A percentile compares a stretch with the other conserved stretches of the same genome.
Evolutionary conservation across 2,113 vertebrate species (phyloP).

Genomic region (Neotoma lepida): DNA sequence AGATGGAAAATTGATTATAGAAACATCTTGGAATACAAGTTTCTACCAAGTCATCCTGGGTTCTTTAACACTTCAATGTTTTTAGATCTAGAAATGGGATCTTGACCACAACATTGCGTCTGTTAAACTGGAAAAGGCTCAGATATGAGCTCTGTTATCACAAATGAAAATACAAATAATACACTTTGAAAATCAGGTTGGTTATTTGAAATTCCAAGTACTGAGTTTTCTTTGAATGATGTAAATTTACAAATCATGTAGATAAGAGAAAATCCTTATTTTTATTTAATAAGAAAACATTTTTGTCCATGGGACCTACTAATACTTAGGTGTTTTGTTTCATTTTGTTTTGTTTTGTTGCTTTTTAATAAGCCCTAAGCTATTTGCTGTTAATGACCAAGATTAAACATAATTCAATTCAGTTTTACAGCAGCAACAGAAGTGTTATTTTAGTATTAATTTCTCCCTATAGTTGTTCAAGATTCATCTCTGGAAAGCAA

Average conservation of each 20-base stretch:
- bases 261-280: background rate
- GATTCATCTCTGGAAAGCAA: background rate
- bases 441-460: constrained; percentile 6
- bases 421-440: background rate
- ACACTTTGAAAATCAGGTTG: background rate
- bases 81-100: background rate
- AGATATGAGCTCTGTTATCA: background rate
- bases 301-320: background rate
- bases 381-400: background rate
- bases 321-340: background rate
- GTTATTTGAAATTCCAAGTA: background rate
- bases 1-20: background rate
- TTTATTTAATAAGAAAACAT: background rate
- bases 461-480: background rate
- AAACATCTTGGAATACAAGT: background rate
- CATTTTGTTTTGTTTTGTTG: background rate
- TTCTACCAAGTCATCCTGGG: background rate
- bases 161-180: background rate
- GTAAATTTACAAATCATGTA: background rate
- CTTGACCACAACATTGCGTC: background rate
- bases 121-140: background rate
- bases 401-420: background rate
- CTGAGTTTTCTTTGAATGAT: background rate
- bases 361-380: background rate
- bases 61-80: background rate